Percentiles rank a stretch among this genome's conserved stretches.
Evolutionary conservation across 2,113 vertebrate genomes (phyloP).

Genomic region (Origma solitaria): DNA sequence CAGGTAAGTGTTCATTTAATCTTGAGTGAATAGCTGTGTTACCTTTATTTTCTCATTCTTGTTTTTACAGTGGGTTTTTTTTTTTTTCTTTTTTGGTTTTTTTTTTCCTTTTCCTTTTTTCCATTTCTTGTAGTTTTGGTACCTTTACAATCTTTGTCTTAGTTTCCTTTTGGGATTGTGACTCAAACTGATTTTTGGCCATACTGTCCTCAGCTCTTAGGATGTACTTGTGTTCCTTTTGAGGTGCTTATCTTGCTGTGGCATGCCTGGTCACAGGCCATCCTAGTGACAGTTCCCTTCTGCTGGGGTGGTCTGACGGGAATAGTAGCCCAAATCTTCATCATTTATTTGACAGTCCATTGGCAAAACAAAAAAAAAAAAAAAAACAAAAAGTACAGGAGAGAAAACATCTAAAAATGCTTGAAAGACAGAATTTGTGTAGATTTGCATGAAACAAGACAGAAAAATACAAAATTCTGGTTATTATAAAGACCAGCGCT

Average conservation of each 20-base stretch:
- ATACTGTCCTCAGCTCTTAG: neutral
- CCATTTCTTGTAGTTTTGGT: neutral
- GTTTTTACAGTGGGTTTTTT: neutral
- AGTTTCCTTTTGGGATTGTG: neutral
- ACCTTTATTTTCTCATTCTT: neutral
- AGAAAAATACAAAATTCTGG: neutral
- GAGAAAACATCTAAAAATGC: neutral
- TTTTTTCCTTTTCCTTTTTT: accelerated
- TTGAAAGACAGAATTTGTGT: accelerated
- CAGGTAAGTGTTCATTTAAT: neutral
- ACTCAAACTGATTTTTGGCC: neutral
- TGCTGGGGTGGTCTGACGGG: neutral
- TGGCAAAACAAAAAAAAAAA: neutral
- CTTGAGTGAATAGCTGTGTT: neutral
- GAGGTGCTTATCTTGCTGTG: neutral
- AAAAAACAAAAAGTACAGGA: neutral
- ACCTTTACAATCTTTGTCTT: neutral
- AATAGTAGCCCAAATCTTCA: neutral
- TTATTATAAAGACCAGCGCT: neutral
- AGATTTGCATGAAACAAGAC: neutral
- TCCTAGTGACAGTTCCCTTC: neutral
- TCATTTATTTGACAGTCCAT: neutral
- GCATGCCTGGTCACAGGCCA: neutral
- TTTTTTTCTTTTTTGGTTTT: accelerated
- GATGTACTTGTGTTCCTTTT: neutral